Base-by-base conservation (phyloP, 2,797 vertebrate genomes). In the Neosilurus mollespiculum region DNA sequence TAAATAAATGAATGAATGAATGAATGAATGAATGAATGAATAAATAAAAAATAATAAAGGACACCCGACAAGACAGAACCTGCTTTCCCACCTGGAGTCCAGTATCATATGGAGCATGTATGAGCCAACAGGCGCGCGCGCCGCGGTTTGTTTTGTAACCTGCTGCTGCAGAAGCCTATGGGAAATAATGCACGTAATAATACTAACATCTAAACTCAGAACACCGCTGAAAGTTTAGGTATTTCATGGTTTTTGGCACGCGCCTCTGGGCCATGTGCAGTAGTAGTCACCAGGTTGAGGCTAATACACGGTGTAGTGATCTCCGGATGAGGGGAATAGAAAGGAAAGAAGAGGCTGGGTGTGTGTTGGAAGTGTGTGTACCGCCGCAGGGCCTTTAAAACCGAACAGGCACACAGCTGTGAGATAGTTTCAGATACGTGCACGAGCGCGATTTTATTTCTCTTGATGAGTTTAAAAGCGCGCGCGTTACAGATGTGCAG, bases 361-460 rank as follows among this genome's bases (percentile, higher is more conserved):
- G 49, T 76, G 67, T 81, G 82, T 62, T 78, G 65, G 51, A 53
- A 66, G 62, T 78, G 82, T 70, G 69, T 51, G 70, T 82, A 43
- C 43, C 12, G 54, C 80, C 62, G 30, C 73, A 54, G 80, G 75
- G 61, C 54, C 30, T 34, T 56, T 72, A 78, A 62, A 84, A 49
- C 71, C 30, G 59, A 71, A 58, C 81, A 58, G 61, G 59, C 20
- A 76, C 26, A 59, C 54, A n/a, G 49, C 53, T 87, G 83, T 9
- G 84, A 34, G 80, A 56, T 58, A 16, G 51, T 73, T 59, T 73
- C 58, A 81, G 26, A 64, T 76, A 65, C 54, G 53, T 20, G 16
- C 56, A 53, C 15, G 24, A 8, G 26, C 49, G 73, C 49, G 59
- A 14, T 75, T 61, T 77, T 30, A 11, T 56, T 75, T 30, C 1